Percentiles rank a stretch among this genome's conserved stretches.
phyloP scores from a whole-genome alignment of 2,113 vertebrate species.

The Pionites leucogaster region DNA sequence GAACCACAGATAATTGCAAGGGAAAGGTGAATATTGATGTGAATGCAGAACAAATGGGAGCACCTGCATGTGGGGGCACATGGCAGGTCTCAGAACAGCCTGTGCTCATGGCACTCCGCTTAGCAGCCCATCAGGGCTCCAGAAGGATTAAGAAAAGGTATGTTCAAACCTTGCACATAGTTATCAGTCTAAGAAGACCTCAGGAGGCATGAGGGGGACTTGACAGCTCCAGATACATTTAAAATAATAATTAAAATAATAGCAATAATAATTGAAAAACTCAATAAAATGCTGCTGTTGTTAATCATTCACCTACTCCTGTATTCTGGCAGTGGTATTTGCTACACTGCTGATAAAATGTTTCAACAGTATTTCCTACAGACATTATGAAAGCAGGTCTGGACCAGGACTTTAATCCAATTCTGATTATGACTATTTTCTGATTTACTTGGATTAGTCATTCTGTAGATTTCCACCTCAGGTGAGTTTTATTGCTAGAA shows the following conservation, averaged over 20 bases:
- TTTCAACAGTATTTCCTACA: not conserved
- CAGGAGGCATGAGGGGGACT: not conserved
- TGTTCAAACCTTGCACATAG: not conserved
- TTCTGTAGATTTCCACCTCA: not conserved
- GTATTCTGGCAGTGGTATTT: not conserved
- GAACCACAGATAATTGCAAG: not conserved
- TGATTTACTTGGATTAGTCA: not conserved
- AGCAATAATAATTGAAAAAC: not conserved
- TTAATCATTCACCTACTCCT: not conserved
- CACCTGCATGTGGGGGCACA: not conserved
- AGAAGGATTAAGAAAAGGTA: not conserved
- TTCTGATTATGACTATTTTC: not conserved
- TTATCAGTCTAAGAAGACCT: not conserved
- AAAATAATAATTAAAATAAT: not conserved
- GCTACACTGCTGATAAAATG: not conserved
- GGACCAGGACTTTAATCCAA: not conserved
- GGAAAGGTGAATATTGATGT: not conserved
- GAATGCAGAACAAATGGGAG: not conserved
- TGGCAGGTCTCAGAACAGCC: not conserved
- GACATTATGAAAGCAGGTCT: not conserved
- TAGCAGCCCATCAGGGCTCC: not conserved
- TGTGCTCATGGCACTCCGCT: fast-evolving
- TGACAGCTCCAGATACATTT: not conserved
- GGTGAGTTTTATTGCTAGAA: not conserved
- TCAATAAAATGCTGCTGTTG: not conserved